Conservation (phyloP, 2,113 vertebrate species). For the Lepus europaeus region DNA sequence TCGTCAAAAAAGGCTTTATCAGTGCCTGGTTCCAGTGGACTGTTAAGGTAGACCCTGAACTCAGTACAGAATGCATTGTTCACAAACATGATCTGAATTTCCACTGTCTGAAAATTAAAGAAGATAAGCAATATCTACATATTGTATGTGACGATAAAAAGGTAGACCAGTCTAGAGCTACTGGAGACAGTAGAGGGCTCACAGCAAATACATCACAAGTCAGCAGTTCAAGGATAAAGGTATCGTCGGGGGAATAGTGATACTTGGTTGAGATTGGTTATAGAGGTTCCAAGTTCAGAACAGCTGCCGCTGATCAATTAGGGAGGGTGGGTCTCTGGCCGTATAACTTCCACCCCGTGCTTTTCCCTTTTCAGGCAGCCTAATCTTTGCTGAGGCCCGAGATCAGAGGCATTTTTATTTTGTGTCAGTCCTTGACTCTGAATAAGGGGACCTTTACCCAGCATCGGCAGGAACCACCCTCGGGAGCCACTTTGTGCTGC, state of each 20-base stretch:
- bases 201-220: constrained; percentile 42
- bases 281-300: constrained; percentile 61
- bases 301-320: background rate
- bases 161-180: background rate
- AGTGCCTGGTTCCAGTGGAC: background rate
- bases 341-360: constrained; percentile 50
- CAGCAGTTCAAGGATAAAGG: background rate
- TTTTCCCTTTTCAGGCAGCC: background rate
- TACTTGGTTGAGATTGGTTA: background rate
- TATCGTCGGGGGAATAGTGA: background rate
- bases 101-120: constrained; percentile 26
- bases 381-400: constrained; percentile 55
- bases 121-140: background rate
- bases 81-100: background rate
- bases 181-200: constrained; percentile 18
- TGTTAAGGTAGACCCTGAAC: background rate
- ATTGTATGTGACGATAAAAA: constrained; percentile 26
- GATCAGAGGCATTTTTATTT: constrained; percentile 77
- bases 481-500: constrained; percentile 61
- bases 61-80: constrained; percentile 37
- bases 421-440: constrained; percentile 56
- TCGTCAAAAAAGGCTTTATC: constrained; percentile 35
- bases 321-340: background rate
- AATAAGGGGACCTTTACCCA: constrained; percentile 80
- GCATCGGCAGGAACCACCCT: constrained; percentile 73